These are phyloP conservation scores for Phodopus roborovskii DNA, from an alignment of 2,113 vertebrate species.

Conservation along the genomic window DNA sequence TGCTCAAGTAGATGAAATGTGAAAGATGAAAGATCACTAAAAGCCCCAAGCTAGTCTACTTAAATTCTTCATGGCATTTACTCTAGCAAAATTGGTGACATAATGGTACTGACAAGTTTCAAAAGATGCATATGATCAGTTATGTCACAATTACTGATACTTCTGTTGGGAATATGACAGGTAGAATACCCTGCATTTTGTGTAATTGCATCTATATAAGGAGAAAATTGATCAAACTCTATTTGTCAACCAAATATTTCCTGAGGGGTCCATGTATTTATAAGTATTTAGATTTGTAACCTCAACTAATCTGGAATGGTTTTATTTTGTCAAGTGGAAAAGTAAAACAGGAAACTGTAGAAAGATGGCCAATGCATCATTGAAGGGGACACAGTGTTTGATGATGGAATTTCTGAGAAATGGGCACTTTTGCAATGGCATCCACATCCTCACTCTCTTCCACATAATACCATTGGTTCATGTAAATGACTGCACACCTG, in stretches of 20 bases:
- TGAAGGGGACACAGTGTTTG: background rate
- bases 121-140: background rate
- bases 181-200: slow-evolving; percentile 78
- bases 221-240: slow-evolving; percentile 76
- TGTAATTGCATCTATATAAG: slow-evolving; percentile 82
- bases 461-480: slow-evolving; percentile 35
- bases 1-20: background rate
- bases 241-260: slow-evolving; percentile 76
- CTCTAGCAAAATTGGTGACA: background rate
- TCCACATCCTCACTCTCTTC: background rate
- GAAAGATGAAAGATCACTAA: background rate
- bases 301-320: slow-evolving; percentile 73
- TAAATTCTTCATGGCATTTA: background rate
- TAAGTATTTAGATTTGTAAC: slow-evolving; percentile 75
- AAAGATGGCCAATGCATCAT: slow-evolving; percentile 43
- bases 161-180: slow-evolving; percentile 76
- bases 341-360: slow-evolving; percentile 21
- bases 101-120: background rate
- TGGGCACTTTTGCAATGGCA: slow-evolving; percentile 16
- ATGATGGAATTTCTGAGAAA: slow-evolving; percentile 67
- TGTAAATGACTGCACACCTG: slow-evolving; percentile 72
- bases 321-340: slow-evolving; percentile 68
- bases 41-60: background rate
- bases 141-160: slow-evolving; percentile 63
- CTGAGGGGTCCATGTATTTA: slow-evolving; percentile 76